Evolutionary conservation across 2,888 invertebrate genomes (phyloP), one percentile per base, ranked within the genome.

Genomic region (Xylophagus ater): DNA sequence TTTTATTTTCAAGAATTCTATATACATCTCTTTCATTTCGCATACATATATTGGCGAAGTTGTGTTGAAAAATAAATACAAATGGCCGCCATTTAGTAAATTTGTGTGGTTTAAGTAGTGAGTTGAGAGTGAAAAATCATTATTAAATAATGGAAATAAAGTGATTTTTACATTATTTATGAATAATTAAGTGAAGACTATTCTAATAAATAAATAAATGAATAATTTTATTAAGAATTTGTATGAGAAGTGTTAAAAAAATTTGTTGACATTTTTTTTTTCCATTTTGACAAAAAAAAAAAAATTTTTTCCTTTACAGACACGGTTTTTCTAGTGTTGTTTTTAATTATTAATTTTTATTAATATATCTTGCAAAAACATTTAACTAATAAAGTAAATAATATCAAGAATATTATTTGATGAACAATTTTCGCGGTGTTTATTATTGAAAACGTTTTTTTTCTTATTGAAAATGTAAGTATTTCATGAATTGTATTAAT

Each of bases 51-150:
- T 19, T 36, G 20, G 36, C 21, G 19, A 36, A n/a, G 31, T 33
- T 40, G 40, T 40, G 34, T 40, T 34, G 34, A 25, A 41, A 47
- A 45, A 49, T 47, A 46, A 49, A 50, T 44, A 49, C 49, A 47
- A 49, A 50, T 49, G 48, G 49, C 50, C 45, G 50, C 49, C 49
- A 50, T 49, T 50, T 50, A 50, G 43, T 50, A 47, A 47, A 46
- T 47, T 49, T 48, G 50, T 47, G 43, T 45, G 49, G 48, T 47
- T 45, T 45, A 28, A 12, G 15, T 21, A 21, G n/a, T 10, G 10
- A 19, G 14, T 4, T 13, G 13, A 4, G 17, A 29, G 4, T 12
- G 12, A 8, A 4, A 10, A 6, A 23, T 24, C 14, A 34, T 24
- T 5, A 24, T 9, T 14, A 24, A n/a, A n/a, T n/a, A n/a, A n/a